Evolutionary conservation across 2,113 vertebrate genomes (phyloP), one percentile per base, ranked within the genome.

Genomic region (Rhabdornis inornatus): DNA sequence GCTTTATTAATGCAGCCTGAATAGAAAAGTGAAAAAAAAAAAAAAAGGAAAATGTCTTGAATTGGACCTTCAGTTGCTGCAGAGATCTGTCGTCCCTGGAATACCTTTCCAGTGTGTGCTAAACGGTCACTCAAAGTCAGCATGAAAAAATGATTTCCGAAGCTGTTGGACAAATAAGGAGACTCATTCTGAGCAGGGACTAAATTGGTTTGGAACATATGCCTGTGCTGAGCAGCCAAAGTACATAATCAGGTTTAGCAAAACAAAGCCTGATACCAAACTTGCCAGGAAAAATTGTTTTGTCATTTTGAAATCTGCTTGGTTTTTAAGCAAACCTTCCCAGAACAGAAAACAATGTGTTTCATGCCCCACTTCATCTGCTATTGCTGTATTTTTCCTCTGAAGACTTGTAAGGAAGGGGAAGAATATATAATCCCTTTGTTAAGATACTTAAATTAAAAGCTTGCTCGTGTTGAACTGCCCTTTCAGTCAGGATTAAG

Each of bases 81-180:
- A 66, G 78, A 92, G 75, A 18, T 83, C 83, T 89, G 75, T 59
- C 96, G 87, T 97, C 96, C 94, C 95, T 76, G 84, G 77, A 96
- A 95, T 94, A 95, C 89, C 87, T 95, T 94, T 90, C 84, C 82
- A 92, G 80, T 37, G 64, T 96, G 86, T 87, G 63, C 84, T 92
- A 39, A 97, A 76, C 0, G 7, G 93, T 93, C 91, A 72, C 85
- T 97, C 81, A 84, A 89, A 96, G 76, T 85, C 94, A 96, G 86
- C 76, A 71, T 24, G 59, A 95, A 94, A 95, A 95, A 92, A 95
- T 87, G 28, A 95, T 96, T 97, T 97, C 96, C 37, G 56, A 97
- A 97, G 95, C 64, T 94, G 89, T 94, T 97, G 97, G 95, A 96
- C 96, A 98, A 98, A 98, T 97, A 97, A 97, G 96, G 95, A 97